A percentile compares a stretch with the other conserved stretches of the same genome.
phyloP scores from a whole-genome alignment of 1,140 invertebrate species.

The Drosophila pseudoobscura region DNA sequence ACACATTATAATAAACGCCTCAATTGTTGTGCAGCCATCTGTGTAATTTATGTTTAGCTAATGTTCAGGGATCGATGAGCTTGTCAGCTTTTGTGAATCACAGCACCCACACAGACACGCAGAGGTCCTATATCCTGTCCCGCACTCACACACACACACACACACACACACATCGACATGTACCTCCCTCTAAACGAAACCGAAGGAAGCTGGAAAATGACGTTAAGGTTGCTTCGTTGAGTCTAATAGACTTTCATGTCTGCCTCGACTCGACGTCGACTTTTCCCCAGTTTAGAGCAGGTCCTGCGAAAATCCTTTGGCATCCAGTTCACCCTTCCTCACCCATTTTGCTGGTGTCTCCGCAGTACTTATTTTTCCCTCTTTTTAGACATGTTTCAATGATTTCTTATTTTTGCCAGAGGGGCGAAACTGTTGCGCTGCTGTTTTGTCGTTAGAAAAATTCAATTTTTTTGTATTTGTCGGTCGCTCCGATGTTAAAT shows the following conservation, averaged over 20 bases:
- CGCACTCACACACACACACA: conserved; percentile 26
- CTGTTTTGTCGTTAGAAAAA: conserved; percentile 68
- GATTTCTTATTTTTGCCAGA: conserved; percentile 77
- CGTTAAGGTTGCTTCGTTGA: conserved; percentile 81
- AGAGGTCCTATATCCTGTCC: conserved; percentile 36
- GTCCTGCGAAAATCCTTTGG: conserved; percentile 68
- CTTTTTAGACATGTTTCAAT: conserved; percentile 73
- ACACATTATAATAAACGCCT: conserved; percentile 83
- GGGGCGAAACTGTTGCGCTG: conserved; percentile 71
- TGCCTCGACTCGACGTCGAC: conserved; percentile 50
- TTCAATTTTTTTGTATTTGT: conserved; percentile 63
- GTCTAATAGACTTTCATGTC: conserved; percentile 81
- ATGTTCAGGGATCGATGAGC: conserved; percentile 83
- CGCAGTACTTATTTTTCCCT: conserved; percentile 14
- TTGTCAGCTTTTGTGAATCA: conserved; percentile 84
- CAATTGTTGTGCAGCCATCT: conserved; percentile 82
- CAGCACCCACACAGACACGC: conserved; percentile 49
- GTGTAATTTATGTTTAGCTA: conserved; percentile 83
- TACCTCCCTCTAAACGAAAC: conserved; percentile 61
- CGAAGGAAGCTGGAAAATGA: conserved; percentile 70
- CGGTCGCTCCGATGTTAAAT: conserved; percentile 63
- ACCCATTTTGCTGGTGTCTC: conserved; percentile 23
- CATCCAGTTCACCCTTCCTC: conserved; percentile 39
- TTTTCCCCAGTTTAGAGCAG: conserved; percentile 70
- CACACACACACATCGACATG: conserved; percentile 37